These are phyloP conservation scores for Pempheris klunzingeri DNA, from an alignment of 2,797 vertebrate genomes.

Conservation along the genomic window DNA sequence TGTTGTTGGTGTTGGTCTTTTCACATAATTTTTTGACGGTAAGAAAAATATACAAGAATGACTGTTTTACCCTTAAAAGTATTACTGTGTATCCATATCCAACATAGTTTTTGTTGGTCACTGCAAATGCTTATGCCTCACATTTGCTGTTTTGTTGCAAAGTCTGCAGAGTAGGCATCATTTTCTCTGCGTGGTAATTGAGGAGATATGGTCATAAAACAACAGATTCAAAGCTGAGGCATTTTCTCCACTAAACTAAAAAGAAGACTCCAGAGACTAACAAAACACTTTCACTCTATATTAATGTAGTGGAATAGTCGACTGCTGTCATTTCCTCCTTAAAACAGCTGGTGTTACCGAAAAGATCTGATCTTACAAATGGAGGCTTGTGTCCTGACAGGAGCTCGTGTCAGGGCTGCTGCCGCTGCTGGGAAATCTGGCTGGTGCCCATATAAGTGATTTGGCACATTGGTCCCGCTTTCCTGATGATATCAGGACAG, in stretches of 20 bases:
- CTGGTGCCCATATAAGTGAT: constrained; percentile 48
- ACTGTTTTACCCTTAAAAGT: neutral
- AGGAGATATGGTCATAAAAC: constrained; percentile 15
- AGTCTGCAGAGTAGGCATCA: constrained; percentile 16
- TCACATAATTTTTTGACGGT: neutral
- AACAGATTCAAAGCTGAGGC: constrained; percentile 14
- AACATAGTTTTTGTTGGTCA: constrained; percentile 28
- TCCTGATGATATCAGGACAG: constrained; percentile 63
- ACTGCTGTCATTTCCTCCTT: constrained; percentile 50
- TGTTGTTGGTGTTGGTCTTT: neutral
- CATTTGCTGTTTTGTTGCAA: constrained; percentile 46
- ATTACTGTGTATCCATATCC: neutral
- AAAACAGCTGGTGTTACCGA: constrained; percentile 30
- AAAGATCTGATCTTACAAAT: constrained; percentile 59
- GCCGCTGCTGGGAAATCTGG: constrained; percentile 45
- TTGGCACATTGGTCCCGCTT: constrained; percentile 54
- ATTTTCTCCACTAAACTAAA: constrained; percentile 24
- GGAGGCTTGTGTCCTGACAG: constrained; percentile 47
- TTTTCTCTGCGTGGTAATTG: constrained; percentile 14
- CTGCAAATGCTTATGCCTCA: constrained; percentile 38
- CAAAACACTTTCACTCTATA: constrained; percentile 27
- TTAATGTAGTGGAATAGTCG: constrained; percentile 43
- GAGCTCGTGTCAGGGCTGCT: constrained; percentile 38
- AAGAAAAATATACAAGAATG: too few relatives aligned
- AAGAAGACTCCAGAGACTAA: constrained; percentile 23